Evolutionary conservation across 2,888 invertebrate species (phyloP).

Genomic region (Eilema sororculum): DNA sequence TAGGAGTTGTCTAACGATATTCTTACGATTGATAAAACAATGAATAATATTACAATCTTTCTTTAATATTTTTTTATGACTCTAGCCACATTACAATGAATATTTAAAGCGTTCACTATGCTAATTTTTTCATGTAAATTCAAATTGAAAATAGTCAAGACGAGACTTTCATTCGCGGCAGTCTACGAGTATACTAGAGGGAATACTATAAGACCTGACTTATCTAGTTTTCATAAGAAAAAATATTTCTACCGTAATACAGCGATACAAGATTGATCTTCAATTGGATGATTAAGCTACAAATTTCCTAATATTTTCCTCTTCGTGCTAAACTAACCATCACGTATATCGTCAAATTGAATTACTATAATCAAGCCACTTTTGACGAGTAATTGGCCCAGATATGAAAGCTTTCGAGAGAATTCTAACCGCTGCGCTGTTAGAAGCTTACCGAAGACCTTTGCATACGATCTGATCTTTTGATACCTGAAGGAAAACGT

Average conservation of each 20-base stretch:
- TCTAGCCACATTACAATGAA: not conserved
- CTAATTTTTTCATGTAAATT: constrained; percentile 1
- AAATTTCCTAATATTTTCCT: constrained; percentile 23
- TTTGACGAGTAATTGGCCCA: constrained; percentile 16
- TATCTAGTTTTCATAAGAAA: not conserved
- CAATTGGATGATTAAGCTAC: constrained; percentile 28
- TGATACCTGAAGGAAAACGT: not conserved
- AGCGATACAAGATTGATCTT: constrained; percentile 14
- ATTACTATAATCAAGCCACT: constrained; percentile 40
- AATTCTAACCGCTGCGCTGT: constrained; percentile 2
- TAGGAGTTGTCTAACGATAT: not conserved
- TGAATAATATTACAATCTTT: constrained; percentile 1
- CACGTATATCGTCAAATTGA: constrained; percentile 26
- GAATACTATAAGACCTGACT: not conserved
- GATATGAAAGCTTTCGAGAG: constrained; percentile 11
- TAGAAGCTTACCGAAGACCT: not conserved
- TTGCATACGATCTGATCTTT: constrained; percentile 8
- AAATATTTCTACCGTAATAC: not conserved
- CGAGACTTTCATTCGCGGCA: not conserved
- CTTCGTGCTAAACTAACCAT: constrained; percentile 21
- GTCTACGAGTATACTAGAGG: not conserved
- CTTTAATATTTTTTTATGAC: not conserved
- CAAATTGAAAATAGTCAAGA: not conserved
- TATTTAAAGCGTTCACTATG: not conserved
- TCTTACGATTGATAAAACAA: not conserved